phyloP scores from a whole-genome alignment of 1,140 invertebrate species.

The Apis dorsata region DNA sequence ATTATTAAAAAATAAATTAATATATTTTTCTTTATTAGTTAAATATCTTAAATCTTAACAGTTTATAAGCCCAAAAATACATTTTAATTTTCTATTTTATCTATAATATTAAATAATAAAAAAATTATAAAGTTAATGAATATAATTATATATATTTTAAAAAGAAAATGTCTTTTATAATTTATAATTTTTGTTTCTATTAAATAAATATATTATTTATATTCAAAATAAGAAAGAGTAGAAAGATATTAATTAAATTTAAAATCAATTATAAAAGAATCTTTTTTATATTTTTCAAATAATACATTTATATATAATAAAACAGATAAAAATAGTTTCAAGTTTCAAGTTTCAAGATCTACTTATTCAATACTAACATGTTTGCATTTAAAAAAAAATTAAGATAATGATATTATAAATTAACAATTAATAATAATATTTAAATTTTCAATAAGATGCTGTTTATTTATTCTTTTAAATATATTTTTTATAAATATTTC shows the following conservation, averaged over 20 bases:
- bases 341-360: no score
- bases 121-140: no score
- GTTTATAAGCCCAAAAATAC: no score
- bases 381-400: neutral
- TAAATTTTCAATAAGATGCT: neutral
- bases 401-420: constrained; percentile 16
- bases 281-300: neutral
- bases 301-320: neutral
- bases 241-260: neutral
- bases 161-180: neutral
- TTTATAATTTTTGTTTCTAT: neutral
- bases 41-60: neutral
- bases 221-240: neutral
- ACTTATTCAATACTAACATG: neutral
- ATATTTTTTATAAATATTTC: neutral
- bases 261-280: neutral
- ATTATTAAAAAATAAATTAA: neutral
- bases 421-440: constrained; percentile 1
- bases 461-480: neutral
- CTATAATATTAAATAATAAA: no score
- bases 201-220: neutral
- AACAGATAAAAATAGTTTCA: neutral
- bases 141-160: no score
- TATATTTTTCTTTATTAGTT: neutral
- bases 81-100: no score